Evolutionary conservation across 2,888 invertebrate species (phyloP), one percentile per base, ranked within the genome.

Genomic region (Axea sp.): DNA sequence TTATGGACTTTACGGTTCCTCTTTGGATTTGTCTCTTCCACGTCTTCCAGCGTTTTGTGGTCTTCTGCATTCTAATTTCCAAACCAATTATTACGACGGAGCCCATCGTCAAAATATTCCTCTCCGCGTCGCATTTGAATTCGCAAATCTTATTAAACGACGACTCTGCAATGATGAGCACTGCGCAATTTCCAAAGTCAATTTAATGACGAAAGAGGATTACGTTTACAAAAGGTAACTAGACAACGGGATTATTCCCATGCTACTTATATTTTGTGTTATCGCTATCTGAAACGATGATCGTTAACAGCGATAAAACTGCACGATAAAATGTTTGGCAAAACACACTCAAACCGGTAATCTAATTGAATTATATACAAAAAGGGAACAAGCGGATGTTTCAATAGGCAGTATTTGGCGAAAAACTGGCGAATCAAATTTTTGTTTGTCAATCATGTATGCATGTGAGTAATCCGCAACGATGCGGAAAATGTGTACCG

Each of bases 1-100:
- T 82, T 82, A 82, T 81, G 78, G 75, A 81, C 82, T 83, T 83
- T 82, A 81, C 82, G 80, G 81, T 80, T 83, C 81, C 81, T 83
- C 82, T 80, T 43, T 64, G 47, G 30, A 37, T 60, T 35, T 30
- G 60, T 37, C 37, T 60, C 47, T 47, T 59, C 35, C 24, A 8
- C 37, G n/a, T 51, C 33, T 31, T 22, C 17, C 33, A 35, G n/a
- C 12, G 24, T 51, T 64, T 51, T 43, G 31, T 33, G 43, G 43
- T 51, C 64, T 30, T 19, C 15, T 15, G 41, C 24, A 43, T 51
- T 51, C 41, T 41, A 64, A 51, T 64, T 64, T 62, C 17, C 39
- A 37, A 49, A 62, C 31, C 62, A 49, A 49, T 62, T 62, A 49
- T 62, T 49, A 49, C 41, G 24, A 6, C 14, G 8, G 6, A 60